Conservation (phyloP, 2,888 invertebrate species). For the Spilosoma lubricipeda region DNA sequence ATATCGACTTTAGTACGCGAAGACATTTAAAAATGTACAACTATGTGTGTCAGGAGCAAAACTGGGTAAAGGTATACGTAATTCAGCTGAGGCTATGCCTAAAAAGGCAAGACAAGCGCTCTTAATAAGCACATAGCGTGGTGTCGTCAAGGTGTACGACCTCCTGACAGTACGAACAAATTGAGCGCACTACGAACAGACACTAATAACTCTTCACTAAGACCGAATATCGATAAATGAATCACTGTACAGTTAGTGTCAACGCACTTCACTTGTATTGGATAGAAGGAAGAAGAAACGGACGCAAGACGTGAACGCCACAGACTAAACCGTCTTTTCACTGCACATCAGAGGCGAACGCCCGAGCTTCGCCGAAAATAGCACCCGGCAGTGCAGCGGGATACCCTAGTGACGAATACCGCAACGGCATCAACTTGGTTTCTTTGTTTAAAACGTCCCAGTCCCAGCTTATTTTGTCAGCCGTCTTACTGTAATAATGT, state of each 20-base stretch:
- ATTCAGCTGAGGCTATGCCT: slow-evolving; percentile 76
- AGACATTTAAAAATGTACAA: slow-evolving; percentile 83
- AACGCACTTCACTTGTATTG: slow-evolving; percentile 82
- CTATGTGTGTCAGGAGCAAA: slow-evolving; percentile 73
- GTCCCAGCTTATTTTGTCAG: slow-evolving; percentile 52
- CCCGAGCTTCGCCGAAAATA: slow-evolving; percentile 81
- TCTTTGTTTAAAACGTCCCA: slow-evolving; percentile 67
- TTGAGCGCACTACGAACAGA: slow-evolving; percentile 77
- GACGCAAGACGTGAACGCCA: slow-evolving; percentile 72
- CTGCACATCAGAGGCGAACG: slow-evolving; percentile 79
- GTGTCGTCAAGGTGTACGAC: slow-evolving; percentile 81
- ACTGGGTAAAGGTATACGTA: slow-evolving; percentile 80
- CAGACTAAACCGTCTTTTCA: slow-evolving; percentile 71
- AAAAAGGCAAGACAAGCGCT: slow-evolving; percentile 80
- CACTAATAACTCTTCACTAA: slow-evolving; percentile 69
- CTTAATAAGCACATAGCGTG: slow-evolving; percentile 74
- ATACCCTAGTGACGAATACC: slow-evolving; percentile 79
- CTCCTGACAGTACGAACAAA: slow-evolving; percentile 62
- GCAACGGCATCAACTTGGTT: slow-evolving; percentile 58
- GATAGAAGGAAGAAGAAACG: slow-evolving; percentile 69
- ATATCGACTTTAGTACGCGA: slow-evolving; percentile 88
- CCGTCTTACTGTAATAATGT: slow-evolving; percentile 17
- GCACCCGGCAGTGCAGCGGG: slow-evolving; percentile 83
- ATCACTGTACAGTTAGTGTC: slow-evolving; percentile 84
- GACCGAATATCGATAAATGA: slow-evolving; percentile 74